Conservation (phyloP, 2,888 invertebrate genomes). For the Neoaliturus tenellus region DNA sequence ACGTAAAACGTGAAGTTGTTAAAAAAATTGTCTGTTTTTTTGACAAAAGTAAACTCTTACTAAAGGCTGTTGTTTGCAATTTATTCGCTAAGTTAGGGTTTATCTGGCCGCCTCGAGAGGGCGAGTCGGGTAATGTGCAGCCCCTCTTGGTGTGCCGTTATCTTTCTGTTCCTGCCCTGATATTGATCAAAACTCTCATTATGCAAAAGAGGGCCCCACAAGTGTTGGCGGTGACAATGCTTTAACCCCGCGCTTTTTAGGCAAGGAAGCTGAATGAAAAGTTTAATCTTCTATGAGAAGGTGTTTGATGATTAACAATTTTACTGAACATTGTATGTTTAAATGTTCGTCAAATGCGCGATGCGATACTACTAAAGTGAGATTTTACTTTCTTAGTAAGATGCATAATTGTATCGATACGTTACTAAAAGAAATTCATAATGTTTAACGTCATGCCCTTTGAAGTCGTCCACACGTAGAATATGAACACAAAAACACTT, state of each 20-base stretch:
- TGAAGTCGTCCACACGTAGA: no score
- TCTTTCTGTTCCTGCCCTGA: slow-evolving; percentile 22
- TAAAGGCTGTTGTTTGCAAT: not conserved
- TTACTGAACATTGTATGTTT: not conserved
- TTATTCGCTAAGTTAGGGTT: slow-evolving; percentile 6
- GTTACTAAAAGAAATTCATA: no score
- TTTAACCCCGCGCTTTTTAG: not conserved
- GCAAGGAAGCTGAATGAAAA: not conserved
- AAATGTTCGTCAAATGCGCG: no score
- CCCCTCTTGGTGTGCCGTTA: not conserved
- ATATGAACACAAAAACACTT: no score
- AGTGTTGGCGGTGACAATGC: not conserved
- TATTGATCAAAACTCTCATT: slow-evolving; percentile 27
- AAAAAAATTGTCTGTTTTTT: not conserved
- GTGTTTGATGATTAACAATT: no score
- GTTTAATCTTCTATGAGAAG: not conserved
- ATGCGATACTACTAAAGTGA: no score
- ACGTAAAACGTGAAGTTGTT: not conserved
- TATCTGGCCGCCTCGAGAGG: not conserved
- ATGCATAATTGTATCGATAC: no score
- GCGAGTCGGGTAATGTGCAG: not conserved
- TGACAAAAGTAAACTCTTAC: slow-evolving; percentile 7
- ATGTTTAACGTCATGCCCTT: no score
- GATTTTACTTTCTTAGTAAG: no score
- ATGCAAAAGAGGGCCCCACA: slow-evolving; percentile 17